These are phyloP conservation scores for Alcedo atthis DNA, from an alignment of 2,797 vertebrate genomes.

Conservation along the genomic window DNA sequence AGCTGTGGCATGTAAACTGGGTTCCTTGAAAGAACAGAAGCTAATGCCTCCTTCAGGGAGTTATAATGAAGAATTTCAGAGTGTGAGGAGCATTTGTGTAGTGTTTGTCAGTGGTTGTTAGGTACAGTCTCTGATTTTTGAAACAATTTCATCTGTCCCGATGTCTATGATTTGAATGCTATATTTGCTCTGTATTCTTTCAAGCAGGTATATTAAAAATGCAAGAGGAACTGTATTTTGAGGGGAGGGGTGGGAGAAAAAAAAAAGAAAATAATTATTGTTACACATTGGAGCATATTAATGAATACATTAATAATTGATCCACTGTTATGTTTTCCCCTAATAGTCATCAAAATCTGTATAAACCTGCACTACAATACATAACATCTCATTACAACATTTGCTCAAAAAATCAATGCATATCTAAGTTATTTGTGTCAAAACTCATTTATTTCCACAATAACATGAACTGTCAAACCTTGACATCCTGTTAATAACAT, in stretches of 20 bases:
- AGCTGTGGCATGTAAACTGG: not conserved
- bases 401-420: slow-evolving; percentile 85
- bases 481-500: slow-evolving; percentile 87
- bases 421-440: slow-evolving; percentile 88
- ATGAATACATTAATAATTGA: slow-evolving; percentile 83
- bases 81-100: not conserved
- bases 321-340: slow-evolving; percentile 76
- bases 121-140: not conserved
- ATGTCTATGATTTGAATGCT: slow-evolving; percentile 19
- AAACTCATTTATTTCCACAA: slow-evolving; percentile 89
- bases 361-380: slow-evolving; percentile 74
- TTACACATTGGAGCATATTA: slow-evolving; percentile 79
- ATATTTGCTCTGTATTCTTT: slow-evolving; percentile 46
- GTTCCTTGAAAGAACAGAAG: slow-evolving; percentile 5
- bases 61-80: slow-evolving; percentile 41
- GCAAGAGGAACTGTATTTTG: slow-evolving; percentile 64
- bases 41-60: slow-evolving; percentile 40
- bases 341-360: slow-evolving; percentile 82
- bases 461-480: slow-evolving; percentile 84
- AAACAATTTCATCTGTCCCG: slow-evolving; percentile 28
- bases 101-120: slow-evolving; percentile 51
- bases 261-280: slow-evolving; percentile 76
- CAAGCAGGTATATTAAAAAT: slow-evolving; percentile 74
- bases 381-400: slow-evolving; percentile 81
- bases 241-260: not conserved